Base-by-base conservation (phyloP, 2,888 invertebrate genomes). In the Drosophila emarginata region DNA sequence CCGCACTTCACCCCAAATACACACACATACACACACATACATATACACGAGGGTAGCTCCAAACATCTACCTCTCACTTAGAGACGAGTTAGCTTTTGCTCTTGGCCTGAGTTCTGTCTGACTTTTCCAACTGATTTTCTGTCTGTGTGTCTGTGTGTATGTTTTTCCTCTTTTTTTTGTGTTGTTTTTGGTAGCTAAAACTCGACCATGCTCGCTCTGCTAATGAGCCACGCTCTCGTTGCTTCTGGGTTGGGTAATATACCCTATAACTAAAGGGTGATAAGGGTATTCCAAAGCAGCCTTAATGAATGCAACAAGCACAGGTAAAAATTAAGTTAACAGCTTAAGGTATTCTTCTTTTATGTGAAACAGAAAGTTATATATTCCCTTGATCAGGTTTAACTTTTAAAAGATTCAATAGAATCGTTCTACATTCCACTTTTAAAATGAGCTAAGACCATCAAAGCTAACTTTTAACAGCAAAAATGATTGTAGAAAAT, bases 221-320 rank as follows among this genome's bases (percentile, higher is more conserved):
- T 86, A 86, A 86, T 84, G 86, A 82, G 79, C 69, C 60, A 21
- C 70, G 52, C 51, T 52, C 52, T 56, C 39, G 60, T 54, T 61
- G 58, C 64, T 54, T 26, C 61, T 76, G 78, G 77, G 79, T 68
- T 68, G 79, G 70, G 67, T 64, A 66, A 58, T 64, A 45, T 45
- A 45, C 45, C 45, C 45, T 45, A 14, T 21, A 21, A 6, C 2
- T 21, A 12, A 2, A 4, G 1, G 0, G 18, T 45, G 2, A 4
- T 15, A 45, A 21, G 18, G 45, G 18, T 12, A 45, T 15, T 3
- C 15, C 1, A 15, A 45, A 2, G 7, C 15, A 11, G 11, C 9
- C 0, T 4, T 2, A 18, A 6, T 45, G 11, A 15, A 21, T 12
- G 45, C 21, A 45, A 45, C 18, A 45, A 21, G 21, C 45, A 0